Evolutionary conservation across 2,797 vertebrate species (phyloP), one percentile per base, ranked within the genome.

Genomic region (Sylvia borin): DNA sequence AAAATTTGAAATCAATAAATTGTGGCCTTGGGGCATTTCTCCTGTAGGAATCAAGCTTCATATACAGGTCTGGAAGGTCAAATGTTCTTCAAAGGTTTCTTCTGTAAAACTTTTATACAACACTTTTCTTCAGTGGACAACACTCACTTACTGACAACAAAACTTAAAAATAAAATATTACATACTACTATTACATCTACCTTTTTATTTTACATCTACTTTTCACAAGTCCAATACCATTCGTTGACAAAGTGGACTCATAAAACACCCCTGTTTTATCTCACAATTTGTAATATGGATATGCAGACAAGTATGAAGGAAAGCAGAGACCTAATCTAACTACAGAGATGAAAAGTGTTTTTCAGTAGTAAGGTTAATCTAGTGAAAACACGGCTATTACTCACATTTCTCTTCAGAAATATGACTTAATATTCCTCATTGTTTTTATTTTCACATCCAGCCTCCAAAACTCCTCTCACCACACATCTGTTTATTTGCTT

Each of bases 401-500:
- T 92, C 60, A 65, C 7, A 24, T 48, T 71, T 77, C 34, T 68
- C 47, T 88, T 82, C 72, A 88, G 38, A 94, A 93, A 87, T 5
- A 68, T 4, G 14, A 79, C 45, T 88, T 81, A 2, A 15, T 87
- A 64, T 54, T 84, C 42, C 48, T 94, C 58, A 58, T 34, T 47
- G 67, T 43, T 93, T 90, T 88, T 12, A 60, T 82, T 92, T 85
- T 81, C 34, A 29, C 27, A 82, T 22, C 17, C 60, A 85, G 34
- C 24, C 67, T 82, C 54, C 47, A 94, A 57, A 91, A 57, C 11
- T 10, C 50, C 71, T 34, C 54, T 62, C 66, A 29, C 32, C 20
- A 55, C 32, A 53, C 10, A 72, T 24, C 38, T 91, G 51, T 58
- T 73, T 65, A 78, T 90, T 54, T 87, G 9, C 61, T 67, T 50